Evolutionary conservation across 2,797 vertebrate species (phyloP).

Genomic region (Acrossocheilus fasciatus): DNA sequence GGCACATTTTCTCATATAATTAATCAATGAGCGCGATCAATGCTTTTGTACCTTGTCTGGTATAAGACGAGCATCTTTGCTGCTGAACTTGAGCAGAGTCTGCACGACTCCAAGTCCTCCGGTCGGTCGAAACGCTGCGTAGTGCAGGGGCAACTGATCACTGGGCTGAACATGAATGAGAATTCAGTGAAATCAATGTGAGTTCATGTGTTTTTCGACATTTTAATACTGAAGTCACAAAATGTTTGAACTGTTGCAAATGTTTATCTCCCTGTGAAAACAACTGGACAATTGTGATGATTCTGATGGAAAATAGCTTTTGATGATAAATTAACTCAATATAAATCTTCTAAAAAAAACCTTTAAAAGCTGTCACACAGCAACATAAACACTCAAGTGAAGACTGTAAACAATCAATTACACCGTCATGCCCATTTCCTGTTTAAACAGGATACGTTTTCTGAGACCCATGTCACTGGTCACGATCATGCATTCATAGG

Average conservation of each 20-base stretch:
- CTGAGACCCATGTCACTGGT: neutral
- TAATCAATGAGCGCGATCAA: too few species aligned
- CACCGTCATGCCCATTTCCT: neutral
- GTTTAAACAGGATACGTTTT: neutral
- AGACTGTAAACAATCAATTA: neutral
- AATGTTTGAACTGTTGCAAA: neutral
- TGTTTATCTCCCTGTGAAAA: neutral
- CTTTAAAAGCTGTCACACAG: too few species aligned
- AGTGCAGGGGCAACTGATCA: conserved; percentile 71
- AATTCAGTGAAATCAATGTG: neutral
- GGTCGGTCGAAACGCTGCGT: conserved; percentile 62
- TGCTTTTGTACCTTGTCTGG: conserved; percentile 65
- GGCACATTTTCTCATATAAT: too few species aligned
- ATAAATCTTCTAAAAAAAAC: neutral
- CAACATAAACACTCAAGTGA: neutral
- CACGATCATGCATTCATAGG: neutral
- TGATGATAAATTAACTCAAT: neutral
- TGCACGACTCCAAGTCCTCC: conserved; percentile 63
- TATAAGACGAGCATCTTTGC: conserved; percentile 67
- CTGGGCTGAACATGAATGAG: conserved; percentile 57
- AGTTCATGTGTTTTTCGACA: neutral
- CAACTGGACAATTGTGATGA: neutral
- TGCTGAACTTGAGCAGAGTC: conserved; percentile 68
- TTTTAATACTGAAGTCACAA: neutral
- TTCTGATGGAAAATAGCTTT: neutral